Base-by-base conservation (phyloP, 2,113 vertebrate species). In the Nesogale talazaci region DNA sequence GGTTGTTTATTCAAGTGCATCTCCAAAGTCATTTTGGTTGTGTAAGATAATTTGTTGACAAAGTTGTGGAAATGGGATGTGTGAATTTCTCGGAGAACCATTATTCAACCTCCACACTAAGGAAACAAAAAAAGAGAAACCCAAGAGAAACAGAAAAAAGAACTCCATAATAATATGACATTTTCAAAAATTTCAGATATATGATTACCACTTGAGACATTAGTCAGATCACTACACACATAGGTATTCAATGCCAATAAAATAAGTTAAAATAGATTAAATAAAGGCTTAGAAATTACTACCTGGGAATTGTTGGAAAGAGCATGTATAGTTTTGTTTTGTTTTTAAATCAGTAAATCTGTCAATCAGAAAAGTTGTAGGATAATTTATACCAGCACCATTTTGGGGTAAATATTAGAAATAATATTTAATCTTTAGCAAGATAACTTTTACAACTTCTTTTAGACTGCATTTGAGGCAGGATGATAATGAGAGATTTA, bases 261-360 rank as follows among this genome's bases (percentile, higher is more conserved):
- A 46, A 46, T 46, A 46, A 46, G 67, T 16, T 29, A 27, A 77
- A 75, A 69, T 38, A 6, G 4, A n/a, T 19, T 40, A 40, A 6
- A 38, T 25, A 27, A 8, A 10, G 3, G 25, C 20, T 17, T 77
- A 9, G 69, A 86, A 86, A 63, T 59, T 65, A 75, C 36, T 23
- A 31, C 19, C 19, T 36, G 15, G 3, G 27, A 31, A 6, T 19
- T 75, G 2, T 89, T 92, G 75, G 67, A 77, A 27, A 27, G 23
- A 42, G 1, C 11, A 80, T 56, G 4, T n/a, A 36, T 31, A 69
- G 42, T 74, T 72, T 34, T 57, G n/a, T n/a, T n/a, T n/a, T n/a
- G n/a, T n/a, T n/a, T n/a, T n/a, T n/a, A n/a, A n/a, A 88, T 63
- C 1, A 67, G 40, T 75, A 83, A 74, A 61, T 94, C 85, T 72